phyloP scores from a whole-genome alignment of 2,797 vertebrate genomes.

The Schizopygopsis malacanthus region DNA sequence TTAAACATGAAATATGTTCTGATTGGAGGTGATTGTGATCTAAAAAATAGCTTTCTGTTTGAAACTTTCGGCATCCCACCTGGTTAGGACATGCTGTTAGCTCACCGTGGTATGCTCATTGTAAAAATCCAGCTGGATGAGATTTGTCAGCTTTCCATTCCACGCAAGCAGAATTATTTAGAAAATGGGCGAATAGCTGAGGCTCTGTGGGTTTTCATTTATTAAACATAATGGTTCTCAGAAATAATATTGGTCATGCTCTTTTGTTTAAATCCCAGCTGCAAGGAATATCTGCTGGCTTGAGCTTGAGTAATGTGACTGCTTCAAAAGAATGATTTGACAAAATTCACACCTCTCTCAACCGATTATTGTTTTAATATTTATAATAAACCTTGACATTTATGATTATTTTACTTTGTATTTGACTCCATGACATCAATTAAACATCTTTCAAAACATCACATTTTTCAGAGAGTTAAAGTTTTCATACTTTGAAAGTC shows the following conservation, averaged over 20 bases:
- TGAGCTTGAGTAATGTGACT: not conserved
- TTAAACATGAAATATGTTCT: not conserved
- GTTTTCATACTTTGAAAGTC: constrained; percentile 9
- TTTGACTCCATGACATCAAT: constrained; percentile 24
- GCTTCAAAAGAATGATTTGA: constrained; percentile 17
- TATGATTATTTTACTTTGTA: constrained; percentile 7
- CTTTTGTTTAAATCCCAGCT: constrained; percentile 22
- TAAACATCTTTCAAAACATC: constrained; percentile 28
- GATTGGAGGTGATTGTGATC: not conserved
- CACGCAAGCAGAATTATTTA: constrained; percentile 66
- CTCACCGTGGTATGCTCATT: not conserved
- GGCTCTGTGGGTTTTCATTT: constrained; percentile 41
- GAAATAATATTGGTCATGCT: constrained; percentile 18
- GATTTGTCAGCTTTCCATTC: constrained; percentile 55
- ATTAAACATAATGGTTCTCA: constrained; percentile 37
- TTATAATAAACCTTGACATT: not conserved
- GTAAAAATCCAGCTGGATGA: constrained; percentile 1
- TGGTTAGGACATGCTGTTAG: not conserved
- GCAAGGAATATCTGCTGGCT: constrained; percentile 6
- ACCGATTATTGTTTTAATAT: constrained; percentile 1
- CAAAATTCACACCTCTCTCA: not conserved
- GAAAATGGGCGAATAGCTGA: constrained; percentile 59
- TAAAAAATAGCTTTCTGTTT: not conserved
- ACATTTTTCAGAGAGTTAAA: not conserved
- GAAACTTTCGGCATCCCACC: not conserved